These are phyloP conservation scores for Oryzias woworae DNA, from an alignment of 2,113 vertebrate species.

Conservation along the genomic window DNA sequence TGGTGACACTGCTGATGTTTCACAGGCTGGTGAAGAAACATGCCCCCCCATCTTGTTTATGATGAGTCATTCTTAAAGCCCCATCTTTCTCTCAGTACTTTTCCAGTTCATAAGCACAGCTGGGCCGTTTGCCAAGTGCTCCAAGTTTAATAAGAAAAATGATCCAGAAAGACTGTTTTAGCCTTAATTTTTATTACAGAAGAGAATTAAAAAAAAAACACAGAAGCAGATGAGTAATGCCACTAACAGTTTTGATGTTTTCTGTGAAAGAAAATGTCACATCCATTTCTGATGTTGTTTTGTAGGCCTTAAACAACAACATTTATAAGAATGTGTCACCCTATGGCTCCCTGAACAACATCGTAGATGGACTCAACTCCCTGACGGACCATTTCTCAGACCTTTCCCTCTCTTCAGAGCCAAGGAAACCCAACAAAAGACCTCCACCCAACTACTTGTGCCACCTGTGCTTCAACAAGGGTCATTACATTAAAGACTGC, in stretches of 20 bases:
- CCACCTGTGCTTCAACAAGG: slow-evolving; percentile 99
- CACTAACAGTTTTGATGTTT: slow-evolving; percentile 4
- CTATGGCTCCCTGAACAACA: slow-evolving; percentile 97
- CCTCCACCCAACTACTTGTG: slow-evolving; percentile 98
- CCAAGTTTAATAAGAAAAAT: slow-evolving; percentile 69
- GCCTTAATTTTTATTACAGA: slow-evolving; percentile 5
- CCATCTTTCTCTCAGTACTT: slow-evolving; percentile 68
- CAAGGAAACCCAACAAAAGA: slow-evolving; percentile 96
- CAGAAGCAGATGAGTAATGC: slow-evolving; percentile 28
- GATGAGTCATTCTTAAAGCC: slow-evolving; percentile 69
- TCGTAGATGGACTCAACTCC: slow-evolving; percentile 95
- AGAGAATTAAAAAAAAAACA: slow-evolving; percentile 37
- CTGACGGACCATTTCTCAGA: slow-evolving; percentile 98
- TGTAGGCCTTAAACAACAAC: slow-evolving; percentile 90
- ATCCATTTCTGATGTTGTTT: slow-evolving; percentile 25
- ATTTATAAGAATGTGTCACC: slow-evolving; percentile 94
- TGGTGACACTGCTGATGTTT: slow-evolving; percentile 63
- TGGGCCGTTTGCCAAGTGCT: slow-evolving; percentile 72
- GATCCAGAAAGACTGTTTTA: slow-evolving; percentile 33
- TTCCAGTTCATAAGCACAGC: slow-evolving; percentile 73
- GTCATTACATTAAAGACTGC: slow-evolving; percentile 99
- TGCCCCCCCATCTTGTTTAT: slow-evolving; percentile 66
- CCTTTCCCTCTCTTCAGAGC: slow-evolving; percentile 92
- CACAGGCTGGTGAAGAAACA: slow-evolving; percentile 52
- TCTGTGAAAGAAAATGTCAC: background rate